Evolutionary conservation across 2,888 invertebrate genomes (phyloP).

Genomic region (Invenusta paracnida): DNA sequence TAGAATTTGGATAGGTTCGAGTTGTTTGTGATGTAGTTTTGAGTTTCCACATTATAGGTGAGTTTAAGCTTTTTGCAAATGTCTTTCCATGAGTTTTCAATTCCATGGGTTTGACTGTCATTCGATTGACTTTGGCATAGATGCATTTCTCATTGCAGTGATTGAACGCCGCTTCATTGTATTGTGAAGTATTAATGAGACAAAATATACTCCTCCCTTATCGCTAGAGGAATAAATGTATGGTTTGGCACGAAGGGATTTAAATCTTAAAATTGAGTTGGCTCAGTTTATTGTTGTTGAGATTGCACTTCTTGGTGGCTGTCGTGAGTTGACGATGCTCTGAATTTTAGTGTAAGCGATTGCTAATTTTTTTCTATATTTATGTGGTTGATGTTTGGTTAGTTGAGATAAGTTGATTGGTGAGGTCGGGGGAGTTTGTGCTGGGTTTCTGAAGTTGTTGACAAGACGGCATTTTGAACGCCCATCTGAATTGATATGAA

Average conservation of each 20-base stretch:
- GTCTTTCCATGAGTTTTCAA: not conserved
- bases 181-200: conserved; percentile 11
- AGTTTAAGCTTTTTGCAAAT: conserved; percentile 7
- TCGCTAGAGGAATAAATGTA: not conserved
- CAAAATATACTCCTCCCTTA: not conserved
- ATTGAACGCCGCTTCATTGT: conserved; percentile 14
- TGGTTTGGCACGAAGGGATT: not conserved
- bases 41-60: conserved; percentile 1
- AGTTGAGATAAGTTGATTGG: not conserved
- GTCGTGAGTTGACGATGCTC: not conserved
- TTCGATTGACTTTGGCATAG: not conserved
- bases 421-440: not conserved
- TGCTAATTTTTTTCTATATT: conserved; percentile 5
- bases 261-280: not conserved
- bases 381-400: conserved; percentile 16
- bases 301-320: not conserved
- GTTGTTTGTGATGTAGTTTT: conserved; percentile 18
- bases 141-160: not conserved
- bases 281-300: not conserved
- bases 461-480: not conserved
- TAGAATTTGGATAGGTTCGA: conserved; percentile 9
- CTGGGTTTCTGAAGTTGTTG: not conserved
- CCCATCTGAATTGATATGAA: not conserved
- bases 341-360: not conserved
- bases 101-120: conserved; percentile 6